Evolutionary conservation across 2,888 invertebrate species (phyloP), one percentile per base, ranked within the genome.

Genomic region (Scaeva pyrastri): DNA sequence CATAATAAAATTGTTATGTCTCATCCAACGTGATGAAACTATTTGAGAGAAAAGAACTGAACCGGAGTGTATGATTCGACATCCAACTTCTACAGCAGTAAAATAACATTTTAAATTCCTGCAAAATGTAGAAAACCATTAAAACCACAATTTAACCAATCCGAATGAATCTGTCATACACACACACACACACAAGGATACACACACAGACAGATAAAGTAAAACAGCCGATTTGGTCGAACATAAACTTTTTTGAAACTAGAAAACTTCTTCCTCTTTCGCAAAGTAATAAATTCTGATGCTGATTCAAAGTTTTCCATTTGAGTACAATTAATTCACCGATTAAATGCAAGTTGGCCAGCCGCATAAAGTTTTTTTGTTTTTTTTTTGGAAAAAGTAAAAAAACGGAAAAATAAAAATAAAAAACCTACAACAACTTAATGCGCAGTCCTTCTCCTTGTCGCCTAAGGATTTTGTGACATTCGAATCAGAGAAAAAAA

Each of bases 281-380:
- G 16, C 16, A 31, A 8, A 72, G 80, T 77, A 81, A 86, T 86
- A 86, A 81, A 86, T 86, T 86, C 73, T 56, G 72, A 86, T 77
- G 70, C 70, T 70, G 56, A 68, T 39, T 50, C 45, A 71, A 86
- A 86, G 73, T 82, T 86, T 78, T 74, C 56, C 77, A 68, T 73
- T 74, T 26, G 58, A 73, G 70, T 45, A 74, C 86, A 86, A 86
- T 86, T 86, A 81, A 86, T 86, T 86, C 82, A 77, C 73, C 74
- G 86, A 77, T 82, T 82, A 86, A 86, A 86, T 74, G 81, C 82
- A 68, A 82, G 70, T 82, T 66, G 82, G 74, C 45, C 56, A 68
- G 21, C 86, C 86, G n/a, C 77, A 75, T 10, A 77, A 82, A 86
- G 56, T 86, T 82, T 58, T 23, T 64, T 41, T 14, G 26, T 26